phyloP scores from a whole-genome alignment of 2,888 invertebrate genomes.

The Heliconius ismenius region DNA sequence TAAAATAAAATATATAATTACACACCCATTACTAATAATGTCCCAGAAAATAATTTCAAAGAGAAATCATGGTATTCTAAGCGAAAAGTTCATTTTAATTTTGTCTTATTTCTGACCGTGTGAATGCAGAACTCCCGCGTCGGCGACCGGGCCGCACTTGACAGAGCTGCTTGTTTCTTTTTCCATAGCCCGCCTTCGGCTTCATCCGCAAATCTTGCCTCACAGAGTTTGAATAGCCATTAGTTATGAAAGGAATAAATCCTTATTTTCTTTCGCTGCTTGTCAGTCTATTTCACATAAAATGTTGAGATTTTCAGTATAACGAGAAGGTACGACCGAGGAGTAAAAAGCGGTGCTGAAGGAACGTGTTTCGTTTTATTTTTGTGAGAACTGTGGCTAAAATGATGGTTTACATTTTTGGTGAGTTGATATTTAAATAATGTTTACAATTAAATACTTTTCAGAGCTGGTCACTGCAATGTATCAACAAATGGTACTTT shows the following conservation, averaged over 20 bases:
- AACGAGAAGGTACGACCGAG: constrained; percentile 36
- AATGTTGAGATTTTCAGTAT: constrained; percentile 41
- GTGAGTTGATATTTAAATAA: background rate
- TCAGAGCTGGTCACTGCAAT: background rate
- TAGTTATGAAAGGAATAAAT: constrained; percentile 48
- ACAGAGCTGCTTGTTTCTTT: constrained; percentile 39
- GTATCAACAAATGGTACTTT: background rate
- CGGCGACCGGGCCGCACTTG: constrained; percentile 38
- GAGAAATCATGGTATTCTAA: constrained; percentile 4
- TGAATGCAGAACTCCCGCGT: constrained; percentile 34
- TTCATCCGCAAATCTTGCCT: constrained; percentile 44
- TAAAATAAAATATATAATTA: background rate
- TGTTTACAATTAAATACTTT: background rate
- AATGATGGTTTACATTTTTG: constrained; percentile 6
- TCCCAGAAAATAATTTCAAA: background rate
- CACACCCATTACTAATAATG: constrained; percentile 8
- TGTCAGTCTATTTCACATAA: constrained; percentile 44
- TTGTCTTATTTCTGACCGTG: constrained; percentile 18
- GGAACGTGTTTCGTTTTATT: constrained; percentile 29
- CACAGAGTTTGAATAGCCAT: constrained; percentile 47
- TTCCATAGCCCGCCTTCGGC: constrained; percentile 44
- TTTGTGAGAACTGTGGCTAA: background rate
- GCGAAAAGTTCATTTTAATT: constrained; percentile 24
- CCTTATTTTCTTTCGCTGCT: constrained; percentile 45
- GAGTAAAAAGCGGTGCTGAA: constrained; percentile 32